Conservation (phyloP, 2,888 invertebrate genomes). For the Hyposoter dolosus region DNA sequence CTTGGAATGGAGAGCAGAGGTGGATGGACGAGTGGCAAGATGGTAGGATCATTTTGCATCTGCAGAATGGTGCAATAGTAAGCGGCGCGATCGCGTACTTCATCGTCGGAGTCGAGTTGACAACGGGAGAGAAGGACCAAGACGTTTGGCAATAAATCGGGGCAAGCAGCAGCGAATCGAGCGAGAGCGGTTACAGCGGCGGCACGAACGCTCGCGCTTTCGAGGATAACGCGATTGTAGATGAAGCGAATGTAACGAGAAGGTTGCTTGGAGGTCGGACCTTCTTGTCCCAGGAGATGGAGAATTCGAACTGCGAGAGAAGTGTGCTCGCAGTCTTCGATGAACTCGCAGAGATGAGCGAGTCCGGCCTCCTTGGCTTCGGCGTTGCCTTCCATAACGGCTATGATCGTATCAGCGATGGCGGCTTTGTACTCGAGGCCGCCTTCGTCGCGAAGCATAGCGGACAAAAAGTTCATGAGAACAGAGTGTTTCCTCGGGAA, state of each 20-base stretch:
- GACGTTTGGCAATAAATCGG: conserved; percentile 94
- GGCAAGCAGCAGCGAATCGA: conserved; percentile 98
- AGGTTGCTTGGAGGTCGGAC: conserved; percentile 97
- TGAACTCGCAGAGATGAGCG: conserved; percentile 99
- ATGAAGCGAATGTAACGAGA: conserved; percentile 94
- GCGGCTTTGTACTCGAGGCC: conserved; percentile 99
- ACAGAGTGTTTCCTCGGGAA: conserved; percentile 99
- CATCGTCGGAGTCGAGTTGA: conserved; percentile 98
- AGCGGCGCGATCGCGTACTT: conserved; percentile 98
- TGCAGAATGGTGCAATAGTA: conserved; percentile 96
- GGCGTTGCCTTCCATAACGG: conserved; percentile 98
- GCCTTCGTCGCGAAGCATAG: conserved; percentile 98
- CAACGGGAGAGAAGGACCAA: conserved; percentile 93
- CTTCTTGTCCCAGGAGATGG: conserved; percentile 98
- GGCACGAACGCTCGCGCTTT: conserved; percentile 97
- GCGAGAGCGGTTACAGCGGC: conserved; percentile 99
- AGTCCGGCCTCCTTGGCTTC: conserved; percentile 98
- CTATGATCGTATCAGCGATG: conserved; percentile 99
- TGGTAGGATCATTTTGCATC: conserved; percentile 81
- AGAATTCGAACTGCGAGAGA: conserved; percentile 98
- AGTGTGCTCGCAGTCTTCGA: conserved; percentile 99
- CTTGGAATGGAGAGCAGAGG: conserved; percentile 89
- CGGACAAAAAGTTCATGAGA: conserved; percentile 97
- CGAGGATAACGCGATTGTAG: conserved; percentile 96
- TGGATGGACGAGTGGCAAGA: conserved; percentile 81